Percentiles rank a stretch among this genome's conserved stretches.
phyloP scores from a whole-genome alignment of 2,888 invertebrate genomes.

The Acronicta aceris region DNA sequence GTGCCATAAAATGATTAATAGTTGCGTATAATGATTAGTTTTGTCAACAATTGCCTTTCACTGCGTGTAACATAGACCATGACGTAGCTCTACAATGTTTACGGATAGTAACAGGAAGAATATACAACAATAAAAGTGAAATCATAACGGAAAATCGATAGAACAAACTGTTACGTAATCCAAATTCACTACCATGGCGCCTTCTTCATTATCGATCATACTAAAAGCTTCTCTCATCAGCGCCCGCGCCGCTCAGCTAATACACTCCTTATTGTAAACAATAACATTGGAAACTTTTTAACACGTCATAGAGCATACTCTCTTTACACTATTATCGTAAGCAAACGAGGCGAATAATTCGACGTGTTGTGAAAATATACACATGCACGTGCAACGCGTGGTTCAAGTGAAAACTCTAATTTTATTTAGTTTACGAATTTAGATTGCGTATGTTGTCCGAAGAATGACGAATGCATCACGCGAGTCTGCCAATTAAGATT shows the following conservation, averaged over 20 bases:
- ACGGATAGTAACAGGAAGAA: slow-evolving; percentile 2
- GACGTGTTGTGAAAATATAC: slow-evolving; percentile 85
- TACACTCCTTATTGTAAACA: slow-evolving; percentile 83
- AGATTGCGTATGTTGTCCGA: slow-evolving; percentile 44
- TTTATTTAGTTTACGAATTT: slow-evolving; percentile 59
- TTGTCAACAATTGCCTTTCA: not conserved
- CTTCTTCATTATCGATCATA: slow-evolving; percentile 63
- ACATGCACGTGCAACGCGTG: slow-evolving; percentile 77
- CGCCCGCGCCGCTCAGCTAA: slow-evolving; percentile 59
- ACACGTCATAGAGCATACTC: slow-evolving; percentile 77
- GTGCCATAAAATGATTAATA: not conserved
- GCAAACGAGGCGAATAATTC: slow-evolving; percentile 84
- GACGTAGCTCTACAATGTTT: not conserved
- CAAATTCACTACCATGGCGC: slow-evolving; percentile 47
- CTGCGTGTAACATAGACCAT: not conserved
- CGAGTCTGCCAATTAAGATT: slow-evolving; percentile 53
- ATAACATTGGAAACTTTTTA: slow-evolving; percentile 87
- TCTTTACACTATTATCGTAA: slow-evolving; percentile 66
- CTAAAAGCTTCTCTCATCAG: slow-evolving; percentile 84
- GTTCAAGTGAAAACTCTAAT: slow-evolving; percentile 64
- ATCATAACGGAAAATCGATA: slow-evolving; percentile 34
- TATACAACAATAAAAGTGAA: slow-evolving; percentile 20
- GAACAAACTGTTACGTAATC: slow-evolving; percentile 41
- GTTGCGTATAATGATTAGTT: not conserved
- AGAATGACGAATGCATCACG: slow-evolving; percentile 52